phyloP scores from a whole-genome alignment of 2,888 invertebrate species.

The Lacanobia oleracea region DNA sequence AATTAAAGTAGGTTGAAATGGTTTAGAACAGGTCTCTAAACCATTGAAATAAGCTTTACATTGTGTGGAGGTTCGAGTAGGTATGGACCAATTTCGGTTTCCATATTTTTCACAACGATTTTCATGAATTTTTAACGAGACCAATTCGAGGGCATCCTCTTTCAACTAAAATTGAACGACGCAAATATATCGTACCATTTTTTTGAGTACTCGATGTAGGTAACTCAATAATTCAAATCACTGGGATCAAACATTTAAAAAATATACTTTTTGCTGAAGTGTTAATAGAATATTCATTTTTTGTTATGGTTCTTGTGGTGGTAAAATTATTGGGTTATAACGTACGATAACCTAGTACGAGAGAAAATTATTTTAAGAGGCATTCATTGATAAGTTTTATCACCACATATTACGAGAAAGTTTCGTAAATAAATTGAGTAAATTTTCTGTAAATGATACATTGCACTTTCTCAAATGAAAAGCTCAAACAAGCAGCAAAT shows the following conservation, averaged over 20 bases:
- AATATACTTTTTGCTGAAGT: conserved; percentile 20
- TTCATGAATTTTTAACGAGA: conserved; percentile 59
- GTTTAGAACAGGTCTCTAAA: conserved; percentile 1
- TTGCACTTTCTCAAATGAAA: not conserved
- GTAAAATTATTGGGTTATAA: too few relatives aligned
- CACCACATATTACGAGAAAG: too few relatives aligned
- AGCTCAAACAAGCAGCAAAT: not conserved
- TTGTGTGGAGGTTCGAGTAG: not conserved
- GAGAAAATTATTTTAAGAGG: too few relatives aligned
- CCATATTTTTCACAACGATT: conserved; percentile 51
- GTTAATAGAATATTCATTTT: conserved; percentile 22
- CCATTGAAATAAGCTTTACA: conserved; percentile 7
- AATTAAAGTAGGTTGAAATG: not conserved
- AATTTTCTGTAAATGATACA: not conserved
- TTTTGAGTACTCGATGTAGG: conserved; percentile 44
- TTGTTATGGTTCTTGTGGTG: conserved; percentile 1
- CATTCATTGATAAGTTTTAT: too few relatives aligned
- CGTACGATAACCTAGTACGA: too few relatives aligned
- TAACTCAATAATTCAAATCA: conserved; percentile 52
- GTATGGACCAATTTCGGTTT: conserved; percentile 22
- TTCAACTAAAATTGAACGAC: conserved; percentile 54
- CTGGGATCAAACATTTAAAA: conserved; percentile 38
- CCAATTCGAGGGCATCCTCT: conserved; percentile 59
- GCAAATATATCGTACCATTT: conserved; percentile 43
- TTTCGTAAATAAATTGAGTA: too few relatives aligned